Conservation (phyloP, 2,888 invertebrate species). For the Petrolisthes cinctipes region DNA sequence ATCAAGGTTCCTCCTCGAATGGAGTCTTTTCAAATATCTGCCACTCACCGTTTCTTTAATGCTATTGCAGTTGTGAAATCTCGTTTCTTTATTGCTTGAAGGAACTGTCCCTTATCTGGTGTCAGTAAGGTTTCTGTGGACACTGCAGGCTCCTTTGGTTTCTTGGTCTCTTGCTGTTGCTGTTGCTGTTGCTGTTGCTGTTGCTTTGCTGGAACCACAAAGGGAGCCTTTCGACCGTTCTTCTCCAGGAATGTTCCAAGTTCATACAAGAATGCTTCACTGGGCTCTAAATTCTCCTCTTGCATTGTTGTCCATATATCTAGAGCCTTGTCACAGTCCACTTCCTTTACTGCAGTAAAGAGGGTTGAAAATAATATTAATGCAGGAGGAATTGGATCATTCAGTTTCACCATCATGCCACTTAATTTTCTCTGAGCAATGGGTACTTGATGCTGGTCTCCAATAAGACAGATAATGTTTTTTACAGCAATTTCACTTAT, state of each 20-base stretch:
- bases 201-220: conserved; percentile 71
- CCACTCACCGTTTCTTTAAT: conserved; percentile 12
- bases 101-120: neutral
- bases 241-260: conserved; percentile 78
- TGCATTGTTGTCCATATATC: conserved; percentile 86
- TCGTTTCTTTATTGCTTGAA: neutral
- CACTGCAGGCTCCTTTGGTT: neutral
- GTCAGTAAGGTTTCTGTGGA: neutral
- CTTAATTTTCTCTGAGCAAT: too few relatives aligned
- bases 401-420: too few relatives aligned
- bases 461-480: too few relatives aligned
- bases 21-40: neutral
- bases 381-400: too few relatives aligned
- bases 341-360: conserved; percentile 67
- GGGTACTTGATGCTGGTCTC: too few relatives aligned
- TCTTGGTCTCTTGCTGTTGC: neutral
- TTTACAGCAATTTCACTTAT: too few relatives aligned
- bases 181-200: neutral
- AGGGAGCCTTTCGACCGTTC: conserved; percentile 79
- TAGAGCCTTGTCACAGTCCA: conserved; percentile 81
- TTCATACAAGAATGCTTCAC: conserved; percentile 77
- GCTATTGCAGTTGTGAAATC: conserved; percentile 11
- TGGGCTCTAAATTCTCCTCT: conserved; percentile 83
- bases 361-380: too few relatives aligned
- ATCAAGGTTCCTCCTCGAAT: neutral